Evolutionary conservation across 2,888 invertebrate species (phyloP), one percentile per base, ranked within the genome.

Genomic region (Criorhina ranunculi): DNA sequence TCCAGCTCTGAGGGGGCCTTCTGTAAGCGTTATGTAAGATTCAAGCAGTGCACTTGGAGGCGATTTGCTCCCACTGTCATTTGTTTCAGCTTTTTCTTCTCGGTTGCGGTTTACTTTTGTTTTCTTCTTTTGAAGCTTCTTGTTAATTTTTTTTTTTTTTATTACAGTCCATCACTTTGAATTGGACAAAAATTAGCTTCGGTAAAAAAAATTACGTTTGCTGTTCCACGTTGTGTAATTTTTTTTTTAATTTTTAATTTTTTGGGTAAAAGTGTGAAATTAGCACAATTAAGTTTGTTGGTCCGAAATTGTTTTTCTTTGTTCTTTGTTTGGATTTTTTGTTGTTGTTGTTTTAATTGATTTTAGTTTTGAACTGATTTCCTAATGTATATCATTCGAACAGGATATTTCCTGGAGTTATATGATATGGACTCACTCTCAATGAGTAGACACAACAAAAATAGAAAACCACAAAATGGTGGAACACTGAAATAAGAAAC

Each of bases 1-100:
- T 12, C 9, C 44, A 51, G 49, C 31, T 76, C 55, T 76, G n/a
- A 49, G 75, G 57, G 49, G 44, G 60, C 62, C 64, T 70, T 70
- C 59, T 70, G 53, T 42, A 64, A 51, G 49, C 64, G 64, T 77
- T 82, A 77, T 64, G 59, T 64, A 81, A 82, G 51, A 40, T 33
- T 57, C 9, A 35, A 60, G 5, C 9, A 24, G 44, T 11, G 42
- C 40, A 69, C 49, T 53, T 53, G 44, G 24, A 53, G 49, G 49
- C 55, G 53, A 24, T 53, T 5, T 62, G 15, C 69, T 69, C 62
- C 35, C 69, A 62, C 67, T 37, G 69, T 42, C 44, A 33, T 31
- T 29, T 17, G 33, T 33, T 17, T 31, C 44, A 29, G 5, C 12
- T 33, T 64, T 64, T 64, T 33, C 19, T 73, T 62, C 42, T 44